Base-by-base conservation (phyloP, 2,888 invertebrate genomes). In the Anagyrus pseudococci region DNA sequence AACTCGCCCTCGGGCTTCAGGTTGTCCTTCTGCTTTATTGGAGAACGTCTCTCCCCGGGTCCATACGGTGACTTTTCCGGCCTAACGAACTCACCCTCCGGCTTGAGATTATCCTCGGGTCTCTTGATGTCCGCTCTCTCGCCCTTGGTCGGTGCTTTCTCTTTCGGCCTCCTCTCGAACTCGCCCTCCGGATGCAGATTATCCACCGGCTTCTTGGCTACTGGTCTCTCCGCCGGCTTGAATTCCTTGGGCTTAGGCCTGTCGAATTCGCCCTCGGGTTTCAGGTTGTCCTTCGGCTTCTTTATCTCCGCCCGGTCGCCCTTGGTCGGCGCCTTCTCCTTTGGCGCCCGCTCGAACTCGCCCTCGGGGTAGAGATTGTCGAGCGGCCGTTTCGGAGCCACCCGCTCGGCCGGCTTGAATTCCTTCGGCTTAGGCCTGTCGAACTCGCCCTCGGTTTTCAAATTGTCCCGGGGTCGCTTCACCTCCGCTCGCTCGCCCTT, bases 151-250 rank as follows among this genome's bases (percentile, higher is more conserved):
- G 79, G 75, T 25, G 66, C 68, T 52, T 82, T 82, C 55, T 80
- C 80, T 64, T 76, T 74, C 15, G 61, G 61, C 40, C 85, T 78
- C 64, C 78, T 80, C 13, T 83, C 82, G 62, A 84, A 84, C 2
- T 87, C 84, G 1, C 88, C 88, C 73, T 88, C 87, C 0, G 85
- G 84, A 67, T 77, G 78, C 0, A 88, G 71, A 71, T 87, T 87
- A 66, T 85, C 85, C n/a, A 74, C 70, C 67, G 77, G 82, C 56
- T 73, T 79, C 13, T 74, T 84, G 25, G 73, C 78, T 15, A 72
- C 71, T 1, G 79, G 80, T 40, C 82, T 67, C 20, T 79, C 73
- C 1, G 72, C 75, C 15, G 77, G 73, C 37, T 73, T 72, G 49
- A 72, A 73, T 43, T 80, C 75, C 1, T 78, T 77, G 10, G 73